Evolutionary conservation across 2,797 vertebrate species (phyloP).

Genomic region (Gymnoscopelus microlampas): DNA sequence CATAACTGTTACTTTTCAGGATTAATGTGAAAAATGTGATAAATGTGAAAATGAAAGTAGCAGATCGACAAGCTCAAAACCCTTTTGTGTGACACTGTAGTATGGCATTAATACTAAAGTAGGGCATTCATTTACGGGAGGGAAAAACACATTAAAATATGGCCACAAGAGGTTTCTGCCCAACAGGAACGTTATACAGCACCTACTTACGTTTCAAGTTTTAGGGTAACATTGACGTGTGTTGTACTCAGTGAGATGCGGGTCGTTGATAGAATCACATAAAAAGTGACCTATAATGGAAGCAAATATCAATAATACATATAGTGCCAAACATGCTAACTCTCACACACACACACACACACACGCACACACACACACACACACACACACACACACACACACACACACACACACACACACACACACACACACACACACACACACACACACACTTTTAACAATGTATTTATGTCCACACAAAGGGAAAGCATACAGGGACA

Average conservation of each 20-base stretch:
- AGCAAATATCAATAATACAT: neutral
- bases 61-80: no score
- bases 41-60: no score
- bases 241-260: constrained; percentile 86
- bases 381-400: neutral
- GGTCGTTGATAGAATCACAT: constrained; percentile 86
- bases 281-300: constrained; percentile 86
- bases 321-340: neutral
- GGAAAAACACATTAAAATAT: no score
- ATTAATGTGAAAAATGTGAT: no score
- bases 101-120: no score
- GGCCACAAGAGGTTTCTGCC: no score
- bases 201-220: constrained; percentile 87
- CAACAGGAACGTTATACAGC: no score
- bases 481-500: no score
- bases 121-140: no score
- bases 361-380: neutral
- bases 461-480: no score
- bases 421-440: neutral
- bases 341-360: neutral
- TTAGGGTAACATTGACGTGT: constrained; percentile 84
- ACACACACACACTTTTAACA: neutral
- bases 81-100: no score
- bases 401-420: neutral
- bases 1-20: no score